Percentiles rank a stretch among this genome's conserved stretches.
These are phyloP conservation scores for Adela reaumurella DNA, from an alignment of 2,888 invertebrate species.

Conservation along the genomic window DNA sequence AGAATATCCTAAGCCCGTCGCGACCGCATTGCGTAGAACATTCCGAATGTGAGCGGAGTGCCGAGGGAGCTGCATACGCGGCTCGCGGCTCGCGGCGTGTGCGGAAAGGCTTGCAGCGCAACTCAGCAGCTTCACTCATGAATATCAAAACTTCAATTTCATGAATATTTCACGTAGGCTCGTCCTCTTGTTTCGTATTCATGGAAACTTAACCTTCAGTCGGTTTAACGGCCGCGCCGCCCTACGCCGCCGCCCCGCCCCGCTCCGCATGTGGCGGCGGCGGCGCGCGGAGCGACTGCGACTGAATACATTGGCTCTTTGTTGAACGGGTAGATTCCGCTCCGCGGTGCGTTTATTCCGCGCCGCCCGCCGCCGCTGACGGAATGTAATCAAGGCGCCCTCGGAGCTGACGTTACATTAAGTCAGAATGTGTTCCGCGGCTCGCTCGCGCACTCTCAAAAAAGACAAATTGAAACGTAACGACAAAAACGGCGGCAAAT, in stretches of 20 bases:
- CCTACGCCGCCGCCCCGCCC: neutral
- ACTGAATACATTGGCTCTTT: neutral
- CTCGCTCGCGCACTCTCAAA: too few species aligned
- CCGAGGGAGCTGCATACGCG: too few species aligned
- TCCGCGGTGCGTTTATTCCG: too few species aligned
- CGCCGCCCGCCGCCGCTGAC: neutral
- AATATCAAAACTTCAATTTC: neutral
- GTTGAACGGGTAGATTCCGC: neutral
- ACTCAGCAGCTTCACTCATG: neutral
- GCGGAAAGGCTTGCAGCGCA: neutral
- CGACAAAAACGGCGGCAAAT: too few species aligned
- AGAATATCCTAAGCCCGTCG: too few species aligned
- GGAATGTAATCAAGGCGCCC: neutral
- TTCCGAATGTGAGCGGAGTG: too few species aligned
- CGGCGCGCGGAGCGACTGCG: neutral
- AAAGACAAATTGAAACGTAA: too few species aligned
- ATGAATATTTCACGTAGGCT: neutral
- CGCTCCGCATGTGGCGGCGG: neutral
- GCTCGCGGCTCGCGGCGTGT: neutral
- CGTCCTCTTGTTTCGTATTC: neutral
- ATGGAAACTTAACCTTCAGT: neutral
- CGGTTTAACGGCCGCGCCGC: neutral
- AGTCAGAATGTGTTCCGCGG: too few species aligned
- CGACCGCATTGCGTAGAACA: too few species aligned
- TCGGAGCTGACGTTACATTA: neutral